Conservation (phyloP, 2,113 vertebrate species). For the Heterotis niloticus region DNA sequence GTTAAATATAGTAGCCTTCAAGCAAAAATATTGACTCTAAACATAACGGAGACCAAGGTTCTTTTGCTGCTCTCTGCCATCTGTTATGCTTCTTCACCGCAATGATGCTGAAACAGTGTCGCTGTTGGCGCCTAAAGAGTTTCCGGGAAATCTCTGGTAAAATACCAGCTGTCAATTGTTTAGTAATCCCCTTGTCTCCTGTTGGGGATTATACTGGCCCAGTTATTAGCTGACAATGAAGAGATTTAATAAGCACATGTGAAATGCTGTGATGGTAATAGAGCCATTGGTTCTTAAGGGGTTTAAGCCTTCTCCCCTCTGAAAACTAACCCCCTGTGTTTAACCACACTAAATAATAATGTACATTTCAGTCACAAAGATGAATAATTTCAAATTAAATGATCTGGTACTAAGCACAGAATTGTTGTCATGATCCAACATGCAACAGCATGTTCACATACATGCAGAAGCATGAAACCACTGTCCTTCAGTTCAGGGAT, state of each 20-base stretch:
- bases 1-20: too few relatives aligned
- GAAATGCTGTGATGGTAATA: conserved; percentile 32
- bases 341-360: conserved; percentile 43
- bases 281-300: conserved; percentile 36
- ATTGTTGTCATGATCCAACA: too few relatives aligned
- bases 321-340: conserved; percentile 20
- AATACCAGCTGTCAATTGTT: conserved; percentile 30
- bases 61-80: too few relatives aligned
- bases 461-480: background rate
- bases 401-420: background rate
- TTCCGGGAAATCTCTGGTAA: conserved; percentile 41
- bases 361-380: background rate
- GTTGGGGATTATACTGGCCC: conserved; percentile 39
- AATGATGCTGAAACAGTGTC: background rate
- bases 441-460: background rate
- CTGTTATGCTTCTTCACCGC: background rate
- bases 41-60: too few relatives aligned
- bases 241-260: conserved; percentile 41
- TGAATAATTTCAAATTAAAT: conserved; percentile 8
- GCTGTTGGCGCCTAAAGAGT: conserved; percentile 28
- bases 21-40: too few relatives aligned
- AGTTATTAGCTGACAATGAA: conserved; percentile 38
- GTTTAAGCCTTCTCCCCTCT: conserved; percentile 20
- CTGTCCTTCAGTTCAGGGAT: too few relatives aligned
- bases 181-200: conserved; percentile 49